Evolutionary conservation across 2,797 vertebrate genomes (phyloP).

Genomic region (Crocodylus rhombifer): DNA sequence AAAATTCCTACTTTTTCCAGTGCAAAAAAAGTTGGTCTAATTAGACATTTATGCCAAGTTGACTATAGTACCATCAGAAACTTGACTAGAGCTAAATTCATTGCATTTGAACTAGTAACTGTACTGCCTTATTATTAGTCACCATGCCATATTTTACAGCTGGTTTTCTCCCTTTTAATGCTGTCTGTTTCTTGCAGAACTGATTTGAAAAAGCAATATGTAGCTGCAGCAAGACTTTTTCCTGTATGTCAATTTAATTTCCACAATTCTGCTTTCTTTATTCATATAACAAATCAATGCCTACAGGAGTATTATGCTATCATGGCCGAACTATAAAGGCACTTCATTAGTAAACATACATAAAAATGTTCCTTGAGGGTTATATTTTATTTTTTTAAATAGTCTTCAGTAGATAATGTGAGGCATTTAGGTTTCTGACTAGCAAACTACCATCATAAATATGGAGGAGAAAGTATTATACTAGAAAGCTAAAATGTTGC

Average conservation of each 20-base stretch:
- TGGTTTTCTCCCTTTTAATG: neutral
- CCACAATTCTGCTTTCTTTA: conserved; percentile 8
- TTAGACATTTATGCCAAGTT: neutral
- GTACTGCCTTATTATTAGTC: neutral
- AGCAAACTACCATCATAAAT: neutral
- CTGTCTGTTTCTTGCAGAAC: neutral
- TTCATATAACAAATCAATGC: neutral
- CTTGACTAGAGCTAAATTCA: neutral
- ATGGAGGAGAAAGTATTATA: neutral
- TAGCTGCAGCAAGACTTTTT: neutral
- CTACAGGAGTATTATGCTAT: neutral
- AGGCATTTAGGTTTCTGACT: neutral
- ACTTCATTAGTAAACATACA: neutral
- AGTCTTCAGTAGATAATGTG: neutral
- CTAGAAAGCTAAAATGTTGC: neutral
- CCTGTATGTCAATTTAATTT: neutral
- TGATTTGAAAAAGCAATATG: neutral
- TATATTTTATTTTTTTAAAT: neutral
- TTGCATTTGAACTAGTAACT: neutral
- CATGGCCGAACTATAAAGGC: neutral
- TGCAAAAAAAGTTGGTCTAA: neutral
- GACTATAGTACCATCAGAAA: no score
- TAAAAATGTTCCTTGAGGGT: neutral
- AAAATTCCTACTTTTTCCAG: neutral
- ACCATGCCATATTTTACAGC: neutral